phyloP scores from a whole-genome alignment of 2,797 vertebrate genomes.

The Tachyglossus aculeatus region DNA sequence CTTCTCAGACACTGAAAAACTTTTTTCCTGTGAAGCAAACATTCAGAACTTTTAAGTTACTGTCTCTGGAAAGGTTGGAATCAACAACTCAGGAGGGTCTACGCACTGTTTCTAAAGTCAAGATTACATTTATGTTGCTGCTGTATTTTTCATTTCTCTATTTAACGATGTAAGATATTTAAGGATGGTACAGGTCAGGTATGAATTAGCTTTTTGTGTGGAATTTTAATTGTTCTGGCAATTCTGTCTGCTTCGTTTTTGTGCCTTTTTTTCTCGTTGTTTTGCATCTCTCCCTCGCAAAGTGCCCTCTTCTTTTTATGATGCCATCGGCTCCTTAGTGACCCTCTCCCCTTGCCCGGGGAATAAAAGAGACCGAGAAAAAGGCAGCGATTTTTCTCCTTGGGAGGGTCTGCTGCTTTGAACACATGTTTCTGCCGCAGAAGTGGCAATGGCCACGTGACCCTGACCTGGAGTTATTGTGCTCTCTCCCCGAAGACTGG shows the following conservation, averaged over 20 bases:
- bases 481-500: not conserved
- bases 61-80: slow-evolving; percentile 78
- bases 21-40: slow-evolving; percentile 76
- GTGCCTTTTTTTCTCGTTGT: slow-evolving; percentile 84
- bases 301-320: slow-evolving; percentile 74
- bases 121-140: slow-evolving; percentile 93
- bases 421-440: not conserved
- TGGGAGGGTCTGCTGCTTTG: not conserved
- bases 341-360: not conserved
- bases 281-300: slow-evolving; percentile 73
- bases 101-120: slow-evolving; percentile 94
- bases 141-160: slow-evolving; percentile 84
- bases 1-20: slow-evolving; percentile 80
- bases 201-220: slow-evolving; percentile 76
- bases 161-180: slow-evolving; percentile 81
- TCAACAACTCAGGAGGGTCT: slow-evolving; percentile 88
- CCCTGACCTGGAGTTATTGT: not conserved
- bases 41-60: slow-evolving; percentile 75
- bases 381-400: not conserved
- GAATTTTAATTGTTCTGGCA: slow-evolving; percentile 77
- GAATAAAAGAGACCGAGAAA: not conserved
- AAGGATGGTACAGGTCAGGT: slow-evolving; percentile 83
- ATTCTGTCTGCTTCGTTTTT: slow-evolving; percentile 82
- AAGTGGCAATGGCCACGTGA: not conserved
- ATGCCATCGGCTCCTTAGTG: slow-evolving; percentile 2